Conservation (phyloP, 2,113 vertebrate genomes). For the Hydrochoerus hydrochaeris region DNA sequence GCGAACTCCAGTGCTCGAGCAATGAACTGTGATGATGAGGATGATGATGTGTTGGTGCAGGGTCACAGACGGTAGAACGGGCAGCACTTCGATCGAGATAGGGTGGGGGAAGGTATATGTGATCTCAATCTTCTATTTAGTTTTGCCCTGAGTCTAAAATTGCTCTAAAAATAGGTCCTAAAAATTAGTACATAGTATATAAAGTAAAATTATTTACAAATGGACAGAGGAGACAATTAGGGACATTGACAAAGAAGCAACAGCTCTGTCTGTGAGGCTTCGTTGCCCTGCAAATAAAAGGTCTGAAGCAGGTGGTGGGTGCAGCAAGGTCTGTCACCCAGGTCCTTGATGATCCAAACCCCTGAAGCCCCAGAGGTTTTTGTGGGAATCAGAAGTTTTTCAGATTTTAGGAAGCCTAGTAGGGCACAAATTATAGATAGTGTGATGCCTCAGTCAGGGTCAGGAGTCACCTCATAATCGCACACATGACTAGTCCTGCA, state of each 20-base stretch:
- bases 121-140: not conserved
- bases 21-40: not conserved
- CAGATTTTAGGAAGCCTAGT: constrained; percentile 25
- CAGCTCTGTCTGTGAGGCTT: not conserved
- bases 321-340: not conserved
- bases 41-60: not conserved
- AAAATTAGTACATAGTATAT: not conserved
- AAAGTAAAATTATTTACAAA: not conserved
- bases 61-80: not conserved
- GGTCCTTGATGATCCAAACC: not conserved
- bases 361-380: not conserved
- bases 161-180: not conserved
- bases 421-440: not conserved
- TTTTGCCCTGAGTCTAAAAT: not conserved
- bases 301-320: not conserved
- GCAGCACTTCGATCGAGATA: not conserved
- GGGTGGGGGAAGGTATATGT: too few relatives aligned
- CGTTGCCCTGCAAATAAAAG: not conserved
- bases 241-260: not conserved
- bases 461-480: not conserved
- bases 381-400: not conserved
- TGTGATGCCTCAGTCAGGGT: not conserved
- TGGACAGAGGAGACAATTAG: not conserved
- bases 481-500: not conserved
- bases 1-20: not conserved